Conservation (phyloP, 2,113 vertebrate genomes). For the Capra hircus region DNA sequence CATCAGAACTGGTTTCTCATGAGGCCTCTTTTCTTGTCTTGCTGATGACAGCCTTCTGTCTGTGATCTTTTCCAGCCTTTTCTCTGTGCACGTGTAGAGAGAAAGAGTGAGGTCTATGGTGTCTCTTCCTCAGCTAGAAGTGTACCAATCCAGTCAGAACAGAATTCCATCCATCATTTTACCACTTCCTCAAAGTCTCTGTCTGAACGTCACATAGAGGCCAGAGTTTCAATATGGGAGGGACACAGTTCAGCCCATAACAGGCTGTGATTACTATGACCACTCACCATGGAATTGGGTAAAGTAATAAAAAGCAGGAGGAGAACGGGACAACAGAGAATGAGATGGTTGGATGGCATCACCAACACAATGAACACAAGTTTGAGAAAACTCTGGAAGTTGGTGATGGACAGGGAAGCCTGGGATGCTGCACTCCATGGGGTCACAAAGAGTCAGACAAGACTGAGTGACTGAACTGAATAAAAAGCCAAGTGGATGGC, state of each 20-base stretch:
- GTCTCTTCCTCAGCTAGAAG: not conserved
- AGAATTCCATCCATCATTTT: not conserved
- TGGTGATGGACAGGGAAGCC: not conserved
- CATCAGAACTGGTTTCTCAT: not conserved
- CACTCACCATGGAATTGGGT: not conserved
- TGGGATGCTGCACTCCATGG: not conserved
- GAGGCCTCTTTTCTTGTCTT: not conserved
- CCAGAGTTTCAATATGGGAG: not conserved
- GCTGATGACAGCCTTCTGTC: not conserved
- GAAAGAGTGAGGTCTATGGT: not conserved
- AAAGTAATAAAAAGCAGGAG: not conserved
- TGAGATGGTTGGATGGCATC: not conserved
- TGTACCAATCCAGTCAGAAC: not conserved
- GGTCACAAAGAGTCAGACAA: not conserved
- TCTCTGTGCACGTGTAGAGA: not conserved
- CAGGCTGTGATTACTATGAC: not conserved
- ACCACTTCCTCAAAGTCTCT: not conserved
- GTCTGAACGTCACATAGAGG: not conserved
- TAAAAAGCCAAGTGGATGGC: not conserved
- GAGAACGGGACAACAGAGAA: not conserved
- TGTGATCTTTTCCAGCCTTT: not conserved
- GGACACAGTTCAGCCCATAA: not conserved
- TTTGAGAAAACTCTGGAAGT: not conserved
- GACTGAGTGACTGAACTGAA: not conserved
- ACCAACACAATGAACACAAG: not conserved